These are phyloP conservation scores for Drosophila monieri DNA, from an alignment of 2,888 invertebrate genomes.

Conservation along the genomic window DNA sequence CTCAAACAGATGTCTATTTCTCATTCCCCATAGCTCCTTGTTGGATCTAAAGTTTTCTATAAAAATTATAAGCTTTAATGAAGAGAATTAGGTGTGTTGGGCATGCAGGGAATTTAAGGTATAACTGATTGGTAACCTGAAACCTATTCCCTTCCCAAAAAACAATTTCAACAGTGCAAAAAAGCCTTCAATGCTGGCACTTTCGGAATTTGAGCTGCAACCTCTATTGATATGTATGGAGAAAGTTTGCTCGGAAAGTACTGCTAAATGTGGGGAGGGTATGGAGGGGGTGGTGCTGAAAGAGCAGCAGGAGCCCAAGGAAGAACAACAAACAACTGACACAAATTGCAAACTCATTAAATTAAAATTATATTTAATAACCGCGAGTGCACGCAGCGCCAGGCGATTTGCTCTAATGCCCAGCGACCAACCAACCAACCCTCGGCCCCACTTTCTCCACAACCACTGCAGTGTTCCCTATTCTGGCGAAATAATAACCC, in stretches of 20 bases:
- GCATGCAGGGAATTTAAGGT: no score
- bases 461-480: slow-evolving; percentile 13
- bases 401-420: slow-evolving; percentile 68
- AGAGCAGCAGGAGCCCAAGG: slow-evolving; percentile 25
- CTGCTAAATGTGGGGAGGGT: slow-evolving; percentile 14
- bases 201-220: slow-evolving; percentile 9
- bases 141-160: no score
- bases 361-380: slow-evolving; percentile 80
- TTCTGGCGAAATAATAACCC: slow-evolving; percentile 24
- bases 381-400: slow-evolving; percentile 69
- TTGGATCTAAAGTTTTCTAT: no score
- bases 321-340: slow-evolving; percentile 67
- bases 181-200: not conserved
- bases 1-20: slow-evolving; percentile 1
- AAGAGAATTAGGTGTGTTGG: no score
- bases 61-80: no score
- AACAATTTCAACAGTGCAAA: not conserved
- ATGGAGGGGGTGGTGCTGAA: not conserved
- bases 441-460: slow-evolving; percentile 29
- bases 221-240: slow-evolving; percentile 72
- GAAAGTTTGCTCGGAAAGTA: slow-evolving; percentile 46
- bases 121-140: no score
- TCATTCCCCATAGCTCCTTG: no score
- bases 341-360: slow-evolving; percentile 79
- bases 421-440: slow-evolving; percentile 25